Evolutionary conservation across 2,113 vertebrate genomes (phyloP), one percentile per base, ranked within the genome.

Genomic region (Oreochromis niloticus): DNA sequence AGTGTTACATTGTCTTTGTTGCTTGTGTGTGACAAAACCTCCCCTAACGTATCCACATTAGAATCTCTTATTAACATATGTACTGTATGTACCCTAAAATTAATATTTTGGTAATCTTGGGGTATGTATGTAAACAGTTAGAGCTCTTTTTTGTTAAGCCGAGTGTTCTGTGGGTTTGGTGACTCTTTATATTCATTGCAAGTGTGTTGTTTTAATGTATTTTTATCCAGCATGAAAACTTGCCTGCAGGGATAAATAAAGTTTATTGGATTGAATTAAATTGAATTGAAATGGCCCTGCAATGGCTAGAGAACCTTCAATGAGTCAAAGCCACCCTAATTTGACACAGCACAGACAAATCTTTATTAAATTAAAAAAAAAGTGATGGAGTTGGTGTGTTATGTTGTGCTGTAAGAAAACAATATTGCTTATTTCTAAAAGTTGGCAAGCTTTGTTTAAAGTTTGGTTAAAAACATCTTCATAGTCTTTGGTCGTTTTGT

Each of bases 181-280:
- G 46, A 52, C 55, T 83, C 59, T 88, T 91, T 87, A 66, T 87
- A 90, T 87, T 86, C 83, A 85, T 79, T 46, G 48, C 73, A 59
- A 85, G 66, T 88, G 75, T 86, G 55, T 89, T 90, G 50, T 88
- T 90, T 90, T 90, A 94, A 89, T 91, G 80, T 91, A 83, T 88
- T 94, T 91, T 90, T 89, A 90, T 88, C 84, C 88, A 80, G 80
- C 88, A 84, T 89, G 87, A 90, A 94, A 91, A 85, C 84, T 84
- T 80, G 86, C 86, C 93, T 68, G 80, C 86, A 85, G 91, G 88
- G 91, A 94, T 92, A 88, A 94, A 94, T 94, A 91, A 83, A 91
- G 87, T 91, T 91, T 91, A 95, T 91, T 91, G 86, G 86, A 92
- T 92, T 93, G 86, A 90, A 93, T 93, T 90, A 90, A 92, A 93